phyloP scores from a whole-genome alignment of 2,888 invertebrate species.

The Hemistola chrysoprasaria region DNA sequence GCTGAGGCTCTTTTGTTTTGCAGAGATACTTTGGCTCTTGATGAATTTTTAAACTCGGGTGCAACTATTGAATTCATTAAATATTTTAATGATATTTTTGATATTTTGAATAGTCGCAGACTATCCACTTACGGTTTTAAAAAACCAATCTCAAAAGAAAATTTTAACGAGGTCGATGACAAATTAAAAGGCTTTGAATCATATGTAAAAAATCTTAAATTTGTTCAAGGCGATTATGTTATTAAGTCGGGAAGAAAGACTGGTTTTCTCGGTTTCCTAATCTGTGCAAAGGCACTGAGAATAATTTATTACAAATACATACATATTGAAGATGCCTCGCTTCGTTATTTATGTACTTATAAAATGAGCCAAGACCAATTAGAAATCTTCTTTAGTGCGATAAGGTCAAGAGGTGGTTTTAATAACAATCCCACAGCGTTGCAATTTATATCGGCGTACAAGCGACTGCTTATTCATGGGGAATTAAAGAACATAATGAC shows the following conservation, averaged over 20 bases:
- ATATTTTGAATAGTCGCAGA: slow-evolving; percentile 2
- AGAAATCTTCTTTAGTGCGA: no score
- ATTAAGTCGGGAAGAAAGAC: no score
- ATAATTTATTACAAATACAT: neutral
- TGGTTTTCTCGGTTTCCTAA: neutral
- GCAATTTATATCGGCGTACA: neutral
- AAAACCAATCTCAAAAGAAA: neutral
- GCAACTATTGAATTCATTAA: slow-evolving; percentile 5
- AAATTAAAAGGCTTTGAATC: no score
- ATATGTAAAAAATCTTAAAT: no score
- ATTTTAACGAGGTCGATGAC: no score
- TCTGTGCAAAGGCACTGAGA: neutral
- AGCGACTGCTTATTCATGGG: neutral
- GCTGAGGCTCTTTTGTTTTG: no score
- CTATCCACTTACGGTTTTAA: neutral
- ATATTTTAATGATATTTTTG: slow-evolving; percentile 6
- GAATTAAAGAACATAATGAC: no score
- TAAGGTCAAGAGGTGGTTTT: neutral
- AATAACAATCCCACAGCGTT: neutral
- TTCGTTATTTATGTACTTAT: no score
- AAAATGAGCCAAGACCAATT: no score
- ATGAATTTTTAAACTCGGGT: slow-evolving; percentile 1
- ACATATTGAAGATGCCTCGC: no score
- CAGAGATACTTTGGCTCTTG: no score
- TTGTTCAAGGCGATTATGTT: no score